These are phyloP conservation scores for Puffinus mauretanicus DNA, from an alignment of 2,113 vertebrate species.

Conservation along the genomic window DNA sequence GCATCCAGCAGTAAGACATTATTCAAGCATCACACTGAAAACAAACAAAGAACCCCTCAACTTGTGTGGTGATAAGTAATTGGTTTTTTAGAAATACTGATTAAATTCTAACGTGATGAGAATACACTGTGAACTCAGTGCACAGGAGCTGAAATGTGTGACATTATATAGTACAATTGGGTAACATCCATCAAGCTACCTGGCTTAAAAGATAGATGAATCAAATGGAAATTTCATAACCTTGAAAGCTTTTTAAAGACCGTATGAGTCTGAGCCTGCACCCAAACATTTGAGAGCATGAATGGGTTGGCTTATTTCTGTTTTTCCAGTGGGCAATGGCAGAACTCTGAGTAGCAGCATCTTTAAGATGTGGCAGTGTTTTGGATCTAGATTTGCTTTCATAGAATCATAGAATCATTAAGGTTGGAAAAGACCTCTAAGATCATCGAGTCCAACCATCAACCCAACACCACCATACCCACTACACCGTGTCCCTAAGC, in stretches of 20 bases:
- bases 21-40: background rate
- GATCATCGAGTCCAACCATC: too few relatives aligned
- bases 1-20: background rate
- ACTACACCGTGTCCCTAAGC: too few relatives aligned
- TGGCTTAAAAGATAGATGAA: background rate
- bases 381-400: background rate
- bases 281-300: background rate
- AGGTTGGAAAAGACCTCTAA: too few relatives aligned
- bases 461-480: too few relatives aligned
- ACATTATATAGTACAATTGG: background rate
- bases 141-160: background rate
- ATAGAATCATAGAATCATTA: too few relatives aligned
- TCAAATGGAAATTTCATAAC: background rate
- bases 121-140: background rate
- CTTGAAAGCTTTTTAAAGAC: background rate
- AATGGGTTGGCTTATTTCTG: background rate
- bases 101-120: background rate
- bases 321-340: background rate
- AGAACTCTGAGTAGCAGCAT: background rate
- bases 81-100: background rate
- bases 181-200: background rate
- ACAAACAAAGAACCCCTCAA: background rate
- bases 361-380: background rate
- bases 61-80: background rate
- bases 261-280: background rate